These are phyloP conservation scores for Drosophila tanythrix DNA, from an alignment of 2,888 invertebrate genomes.

Conservation along the genomic window DNA sequence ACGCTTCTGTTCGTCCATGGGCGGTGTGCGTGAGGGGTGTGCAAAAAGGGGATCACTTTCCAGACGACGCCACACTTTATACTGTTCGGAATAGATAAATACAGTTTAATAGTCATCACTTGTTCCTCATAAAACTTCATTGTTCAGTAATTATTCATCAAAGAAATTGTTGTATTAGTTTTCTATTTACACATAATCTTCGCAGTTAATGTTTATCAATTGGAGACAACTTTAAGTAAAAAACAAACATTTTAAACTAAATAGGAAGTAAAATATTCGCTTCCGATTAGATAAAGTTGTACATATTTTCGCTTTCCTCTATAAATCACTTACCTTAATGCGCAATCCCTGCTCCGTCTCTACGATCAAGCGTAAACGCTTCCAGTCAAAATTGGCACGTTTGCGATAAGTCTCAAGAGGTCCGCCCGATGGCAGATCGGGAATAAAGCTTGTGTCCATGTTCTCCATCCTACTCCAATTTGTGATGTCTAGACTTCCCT, in stretches of 20 bases:
- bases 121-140: no score
- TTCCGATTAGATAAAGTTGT: background rate
- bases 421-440: conserved; percentile 87
- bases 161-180: background rate
- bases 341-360: conserved; percentile 91
- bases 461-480: conserved; percentile 57
- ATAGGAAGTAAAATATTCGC: background rate
- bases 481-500: background rate
- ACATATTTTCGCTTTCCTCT: background rate
- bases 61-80: conserved; percentile 91
- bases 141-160: background rate
- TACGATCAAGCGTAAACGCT: conserved; percentile 91
- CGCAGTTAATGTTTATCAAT: background rate
- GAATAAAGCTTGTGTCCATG: conserved; percentile 87
- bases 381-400: conserved; percentile 94
- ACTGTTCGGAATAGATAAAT: conserved; percentile 85
- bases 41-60: conserved; percentile 93
- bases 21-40: conserved; percentile 87
- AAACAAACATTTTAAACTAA: background rate
- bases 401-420: conserved; percentile 92
- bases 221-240: background rate
- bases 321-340: conserved; percentile 89
- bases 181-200: background rate
- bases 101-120: background rate
- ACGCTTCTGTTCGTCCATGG: conserved; percentile 91